phyloP scores from a whole-genome alignment of 2,888 invertebrate genomes.

The Polydrusus tereticollis region DNA sequence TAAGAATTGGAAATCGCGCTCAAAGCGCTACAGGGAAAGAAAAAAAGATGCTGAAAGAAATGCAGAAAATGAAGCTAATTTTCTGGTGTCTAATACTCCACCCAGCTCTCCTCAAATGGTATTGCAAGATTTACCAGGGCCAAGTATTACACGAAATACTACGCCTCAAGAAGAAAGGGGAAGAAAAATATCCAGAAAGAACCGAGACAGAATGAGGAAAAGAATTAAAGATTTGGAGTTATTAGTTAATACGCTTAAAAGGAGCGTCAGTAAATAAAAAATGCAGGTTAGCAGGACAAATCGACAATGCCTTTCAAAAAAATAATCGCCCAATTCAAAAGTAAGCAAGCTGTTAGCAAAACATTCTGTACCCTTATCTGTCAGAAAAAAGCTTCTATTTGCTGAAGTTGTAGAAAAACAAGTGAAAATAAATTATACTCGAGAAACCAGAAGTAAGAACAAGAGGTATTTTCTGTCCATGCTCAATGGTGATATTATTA shows the following conservation, averaged over 20 bases:
- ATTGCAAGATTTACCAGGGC: not conserved
- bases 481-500: not conserved
- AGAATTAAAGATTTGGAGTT: not conserved
- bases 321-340: not conserved
- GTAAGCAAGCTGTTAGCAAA: not conserved
- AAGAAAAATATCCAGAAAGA: not conserved
- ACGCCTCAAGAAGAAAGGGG: not conserved
- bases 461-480: not conserved
- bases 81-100: not conserved
- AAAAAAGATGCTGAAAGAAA: not conserved
- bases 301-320: not conserved
- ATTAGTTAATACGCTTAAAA: not conserved
- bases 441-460: not conserved
- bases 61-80: not conserved
- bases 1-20: not conserved
- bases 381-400: not conserved
- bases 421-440: not conserved
- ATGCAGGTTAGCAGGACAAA: not conserved
- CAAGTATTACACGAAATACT: not conserved
- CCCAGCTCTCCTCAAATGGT: not conserved
- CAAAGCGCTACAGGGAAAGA: not conserved
- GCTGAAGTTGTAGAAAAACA: not conserved
- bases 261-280: not conserved
- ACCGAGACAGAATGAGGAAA: not conserved
- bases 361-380: not conserved